Evolutionary conservation across 1,140 invertebrate genomes (phyloP), one percentile per base, ranked within the genome.

Genomic region (Drosophila bipectinata): DNA sequence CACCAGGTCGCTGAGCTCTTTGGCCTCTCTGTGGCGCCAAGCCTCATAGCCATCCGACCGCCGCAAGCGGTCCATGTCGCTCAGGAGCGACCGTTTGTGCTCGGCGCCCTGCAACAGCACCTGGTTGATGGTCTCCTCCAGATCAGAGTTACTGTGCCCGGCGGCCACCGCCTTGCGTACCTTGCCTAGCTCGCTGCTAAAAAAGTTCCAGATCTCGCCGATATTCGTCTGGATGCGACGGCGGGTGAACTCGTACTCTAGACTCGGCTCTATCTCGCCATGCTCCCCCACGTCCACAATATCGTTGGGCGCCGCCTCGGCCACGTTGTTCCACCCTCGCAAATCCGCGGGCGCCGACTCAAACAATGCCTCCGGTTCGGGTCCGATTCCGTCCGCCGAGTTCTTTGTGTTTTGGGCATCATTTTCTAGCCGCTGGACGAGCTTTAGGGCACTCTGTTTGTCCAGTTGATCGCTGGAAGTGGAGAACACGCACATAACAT

Each of bases 11-110:
- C 95, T 96, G 8, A 99, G 93, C 57, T 96, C 94, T 55, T 94
- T 92, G 5, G 96, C 94, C 93, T 99, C 97, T 51, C 94, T 94
- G 67, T 95, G 93, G 72, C 98, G 93, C 97, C 97, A 99, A 51
- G 94, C 92, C 32, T 95, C 93, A 89, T 96, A 95, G 3, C 97
- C 97, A 92, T 99, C 98, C 34, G 95, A 92, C 68, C 95, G 93
- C 12, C 93, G 93, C 28, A 98, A 90, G 47, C 93, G 94, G 45
- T 95, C 92, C 58, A 98, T 93, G 92, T 97, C 96, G 66, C 94
- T 94, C 10, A 96, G 85, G 37, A 98, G 92, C 8, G 95, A 94
- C 84, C 95, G 94, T 93, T 96, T 95, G 83, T 95, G 95, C 76
- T 96, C 94, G 12, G 91, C 91, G 6, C 94, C 94, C 78, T 94